A percentile compares a stretch with the other conserved stretches of the same genome.
Conservation (phyloP, 2,113 vertebrate species). For the Limnothrissa miodon region DNA sequence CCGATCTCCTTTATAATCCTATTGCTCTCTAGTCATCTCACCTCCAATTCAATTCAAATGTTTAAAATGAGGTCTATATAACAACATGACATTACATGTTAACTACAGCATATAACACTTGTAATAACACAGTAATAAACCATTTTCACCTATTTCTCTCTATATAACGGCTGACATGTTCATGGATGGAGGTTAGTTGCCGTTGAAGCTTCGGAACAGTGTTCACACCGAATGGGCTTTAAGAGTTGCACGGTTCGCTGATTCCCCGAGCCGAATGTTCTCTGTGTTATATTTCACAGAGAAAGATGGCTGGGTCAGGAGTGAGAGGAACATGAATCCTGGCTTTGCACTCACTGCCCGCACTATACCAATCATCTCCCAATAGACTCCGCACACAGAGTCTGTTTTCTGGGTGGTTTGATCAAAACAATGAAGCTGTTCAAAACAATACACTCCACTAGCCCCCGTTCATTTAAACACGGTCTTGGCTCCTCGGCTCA, state of each 20-base stretch:
- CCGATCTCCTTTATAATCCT: background rate
- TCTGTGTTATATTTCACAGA: background rate
- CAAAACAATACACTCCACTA: background rate
- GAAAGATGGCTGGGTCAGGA: conserved; percentile 1
- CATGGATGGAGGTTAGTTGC: background rate
- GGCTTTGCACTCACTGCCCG: background rate
- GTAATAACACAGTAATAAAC: background rate
- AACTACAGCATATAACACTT: background rate
- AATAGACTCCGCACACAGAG: background rate
- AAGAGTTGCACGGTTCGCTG: background rate
- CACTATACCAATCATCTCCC: background rate
- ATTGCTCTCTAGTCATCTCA: no score
- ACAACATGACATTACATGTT: background rate
- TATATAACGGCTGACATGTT: background rate
- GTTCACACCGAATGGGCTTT: background rate
- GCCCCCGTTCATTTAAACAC: background rate
- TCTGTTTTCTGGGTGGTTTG: background rate
- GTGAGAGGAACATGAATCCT: background rate
- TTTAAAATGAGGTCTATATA: background rate
- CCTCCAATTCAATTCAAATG: background rate
- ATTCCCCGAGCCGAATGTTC: background rate
- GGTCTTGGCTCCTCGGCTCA: no score
- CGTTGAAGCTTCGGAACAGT: background rate
- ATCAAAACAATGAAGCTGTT: background rate
- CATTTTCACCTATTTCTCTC: background rate